phyloP scores from a whole-genome alignment of 2,113 vertebrate species.

The Eidolon helvum region DNA sequence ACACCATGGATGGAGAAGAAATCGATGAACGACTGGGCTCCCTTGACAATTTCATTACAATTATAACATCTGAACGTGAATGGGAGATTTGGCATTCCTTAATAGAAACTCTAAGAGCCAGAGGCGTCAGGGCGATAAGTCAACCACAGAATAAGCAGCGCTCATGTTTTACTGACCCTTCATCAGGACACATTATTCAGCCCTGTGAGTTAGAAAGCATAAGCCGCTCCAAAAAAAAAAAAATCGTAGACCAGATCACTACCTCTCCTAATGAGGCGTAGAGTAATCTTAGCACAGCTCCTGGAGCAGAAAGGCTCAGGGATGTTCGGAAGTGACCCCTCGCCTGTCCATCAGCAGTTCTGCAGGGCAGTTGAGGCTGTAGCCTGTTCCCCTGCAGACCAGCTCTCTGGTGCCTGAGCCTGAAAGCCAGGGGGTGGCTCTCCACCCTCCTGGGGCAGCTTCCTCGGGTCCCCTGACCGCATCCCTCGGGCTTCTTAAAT shows the following conservation, averaged over 20 bases:
- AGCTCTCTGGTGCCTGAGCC: not conserved
- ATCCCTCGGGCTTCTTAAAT: not conserved
- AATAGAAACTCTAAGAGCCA: not conserved
- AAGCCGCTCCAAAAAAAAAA: not conserved
- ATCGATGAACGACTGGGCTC: accelerated
- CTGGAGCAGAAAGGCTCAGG: not conserved
- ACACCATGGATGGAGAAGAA: accelerated
- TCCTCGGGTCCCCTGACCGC: not conserved
- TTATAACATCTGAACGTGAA: accelerated
- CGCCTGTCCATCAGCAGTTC: accelerated
- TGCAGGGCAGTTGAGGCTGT: not conserved
- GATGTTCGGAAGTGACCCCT: not conserved
- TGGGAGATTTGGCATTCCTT: not conserved
- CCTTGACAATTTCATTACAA: accelerated
- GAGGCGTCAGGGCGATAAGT: not conserved
- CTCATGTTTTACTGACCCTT: not conserved
- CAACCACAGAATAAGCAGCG: not conserved
- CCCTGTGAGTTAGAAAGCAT: not conserved
- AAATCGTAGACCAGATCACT: not conserved
- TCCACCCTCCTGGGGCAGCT: not conserved
- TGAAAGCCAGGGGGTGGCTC: not conserved
- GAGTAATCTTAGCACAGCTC: not conserved
- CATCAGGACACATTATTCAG: not conserved
- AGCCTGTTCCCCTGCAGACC: not conserved
- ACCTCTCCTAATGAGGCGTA: not conserved